Percentiles rank a stretch among this genome's conserved stretches.
phyloP scores from a whole-genome alignment of 2,797 vertebrate species.

The Gymnopithys bicolor region DNA sequence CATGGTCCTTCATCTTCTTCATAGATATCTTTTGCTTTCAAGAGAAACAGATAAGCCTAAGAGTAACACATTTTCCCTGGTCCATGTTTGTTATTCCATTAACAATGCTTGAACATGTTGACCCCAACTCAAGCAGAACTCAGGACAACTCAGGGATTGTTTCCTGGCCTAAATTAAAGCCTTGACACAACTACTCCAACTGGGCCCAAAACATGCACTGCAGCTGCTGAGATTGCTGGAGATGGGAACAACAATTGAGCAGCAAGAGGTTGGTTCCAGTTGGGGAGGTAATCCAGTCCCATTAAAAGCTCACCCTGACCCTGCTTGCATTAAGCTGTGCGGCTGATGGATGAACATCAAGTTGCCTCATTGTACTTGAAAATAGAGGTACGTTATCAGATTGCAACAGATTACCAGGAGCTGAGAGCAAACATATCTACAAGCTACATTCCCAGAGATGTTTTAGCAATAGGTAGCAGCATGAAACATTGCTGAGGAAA shows the following conservation, averaged over 20 bases:
- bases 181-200: not conserved
- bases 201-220: not conserved
- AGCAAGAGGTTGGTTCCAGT: not conserved
- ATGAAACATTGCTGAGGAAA: not conserved
- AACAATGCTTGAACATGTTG: fast-evolving
- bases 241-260: not conserved
- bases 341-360: not conserved
- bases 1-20: not conserved
- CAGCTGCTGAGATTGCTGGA: not conserved
- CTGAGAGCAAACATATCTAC: not conserved
- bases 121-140: not conserved
- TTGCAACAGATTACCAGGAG: not conserved
- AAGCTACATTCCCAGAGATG: not conserved
- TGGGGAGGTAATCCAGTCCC: not conserved
- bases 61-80: not conserved
- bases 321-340: not conserved
- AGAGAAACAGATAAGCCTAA: not conserved
- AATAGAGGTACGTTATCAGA: not conserved
- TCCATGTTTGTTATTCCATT: not conserved
- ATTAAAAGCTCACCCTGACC: not conserved
- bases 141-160: not conserved
- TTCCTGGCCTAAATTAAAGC: not conserved
- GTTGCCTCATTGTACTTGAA: not conserved
- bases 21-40: not conserved
- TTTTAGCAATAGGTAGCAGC: not conserved